phyloP scores from a whole-genome alignment of 1,140 invertebrate genomes.

The Bombus balteatus region DNA sequence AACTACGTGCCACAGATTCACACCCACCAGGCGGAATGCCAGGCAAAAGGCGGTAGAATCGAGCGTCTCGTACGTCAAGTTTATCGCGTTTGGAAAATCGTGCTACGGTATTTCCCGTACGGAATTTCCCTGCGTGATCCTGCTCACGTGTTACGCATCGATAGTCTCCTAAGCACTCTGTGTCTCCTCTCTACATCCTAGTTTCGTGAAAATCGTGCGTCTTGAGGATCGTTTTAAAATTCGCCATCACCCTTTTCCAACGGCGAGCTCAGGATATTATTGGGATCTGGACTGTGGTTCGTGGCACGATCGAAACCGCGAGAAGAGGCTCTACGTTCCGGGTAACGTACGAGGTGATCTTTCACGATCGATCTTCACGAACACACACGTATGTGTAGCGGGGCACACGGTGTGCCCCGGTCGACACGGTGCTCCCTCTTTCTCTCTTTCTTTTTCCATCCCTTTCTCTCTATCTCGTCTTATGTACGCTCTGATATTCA shows the following conservation, averaged over 20 bases:
- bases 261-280: constrained; percentile 21
- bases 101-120: constrained; percentile 38
- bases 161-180: background rate
- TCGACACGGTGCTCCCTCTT: constrained; percentile 5
- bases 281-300: constrained; percentile 39
- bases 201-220: background rate
- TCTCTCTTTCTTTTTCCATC: background rate
- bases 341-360: constrained; percentile 71
- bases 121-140: background rate
- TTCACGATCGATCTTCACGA: constrained; percentile 75
- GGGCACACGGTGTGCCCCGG: constrained; percentile 47
- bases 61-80: constrained; percentile 30
- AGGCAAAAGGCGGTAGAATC: constrained; percentile 51
- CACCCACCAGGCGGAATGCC: constrained; percentile 68
- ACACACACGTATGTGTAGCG: constrained; percentile 17
- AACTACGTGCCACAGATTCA: constrained; percentile 53
- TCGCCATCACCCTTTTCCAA: constrained; percentile 11
- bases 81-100: constrained; percentile 48
- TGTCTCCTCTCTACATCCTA: background rate
- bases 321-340: constrained; percentile 52
- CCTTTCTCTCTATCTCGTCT: constrained; percentile 2
- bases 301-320: constrained; percentile 47
- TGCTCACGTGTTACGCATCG: constrained; percentile 5
- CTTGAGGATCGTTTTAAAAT: background rate
- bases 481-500: constrained; percentile 62